These are phyloP conservation scores for Holotrichia oblita DNA, from an alignment of 1,140 invertebrate genomes.

Conservation along the genomic window DNA sequence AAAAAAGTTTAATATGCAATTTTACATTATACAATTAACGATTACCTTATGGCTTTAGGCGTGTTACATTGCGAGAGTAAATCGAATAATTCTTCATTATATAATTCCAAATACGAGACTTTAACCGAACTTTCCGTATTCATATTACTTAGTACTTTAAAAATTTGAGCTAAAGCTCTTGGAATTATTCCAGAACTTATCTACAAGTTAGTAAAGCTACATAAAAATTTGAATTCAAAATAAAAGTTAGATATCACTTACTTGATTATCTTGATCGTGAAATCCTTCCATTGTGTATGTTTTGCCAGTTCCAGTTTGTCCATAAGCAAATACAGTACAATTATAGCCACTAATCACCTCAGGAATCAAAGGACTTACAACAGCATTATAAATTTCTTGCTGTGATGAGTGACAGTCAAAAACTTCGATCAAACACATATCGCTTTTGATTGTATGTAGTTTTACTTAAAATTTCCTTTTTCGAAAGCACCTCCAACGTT, in stretches of 20 bases:
- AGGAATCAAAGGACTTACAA: slow-evolving; percentile 88
- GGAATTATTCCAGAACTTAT: slow-evolving; percentile 81
- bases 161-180: slow-evolving; percentile 81
- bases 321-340: slow-evolving; percentile 98
- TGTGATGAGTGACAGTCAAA: slow-evolving; percentile 79
- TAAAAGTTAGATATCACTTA: not conserved
- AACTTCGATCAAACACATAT: slow-evolving; percentile 90
- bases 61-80: slow-evolving; percentile 72
- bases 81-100: slow-evolving; percentile 98
- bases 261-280: slow-evolving; percentile 6
- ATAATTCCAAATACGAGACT: slow-evolving; percentile 95
- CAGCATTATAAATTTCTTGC: slow-evolving; percentile 87
- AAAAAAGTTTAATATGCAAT: too few relatives aligned
- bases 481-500: slow-evolving; percentile 8
- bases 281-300: slow-evolving; percentile 97
- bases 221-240: slow-evolving; percentile 36
- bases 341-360: slow-evolving; percentile 96
- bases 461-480: slow-evolving; percentile 10
- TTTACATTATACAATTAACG: too few relatives aligned
- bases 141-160: slow-evolving; percentile 79
- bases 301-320: slow-evolving; percentile 97
- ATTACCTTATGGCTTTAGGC: slow-evolving; percentile 22
- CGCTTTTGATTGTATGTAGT: slow-evolving; percentile 65
- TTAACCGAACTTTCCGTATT: slow-evolving; percentile 88
- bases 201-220: not conserved